phyloP scores from a whole-genome alignment of 2,113 vertebrate genomes.

The Oreotrochilus melanogaster region DNA sequence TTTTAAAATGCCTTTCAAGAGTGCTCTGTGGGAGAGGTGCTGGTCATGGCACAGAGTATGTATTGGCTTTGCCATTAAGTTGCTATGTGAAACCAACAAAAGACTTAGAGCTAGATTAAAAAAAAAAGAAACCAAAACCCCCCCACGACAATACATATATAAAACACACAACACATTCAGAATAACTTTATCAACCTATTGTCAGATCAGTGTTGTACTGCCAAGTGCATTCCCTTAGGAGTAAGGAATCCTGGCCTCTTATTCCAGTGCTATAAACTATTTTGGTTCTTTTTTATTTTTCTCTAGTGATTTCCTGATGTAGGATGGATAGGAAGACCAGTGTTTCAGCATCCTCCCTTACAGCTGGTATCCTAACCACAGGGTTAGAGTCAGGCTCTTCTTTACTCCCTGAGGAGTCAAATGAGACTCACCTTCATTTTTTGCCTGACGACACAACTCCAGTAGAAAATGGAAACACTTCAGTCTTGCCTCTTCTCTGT shows the following conservation, averaged over 20 bases:
- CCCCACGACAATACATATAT: not conserved
- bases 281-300: not conserved
- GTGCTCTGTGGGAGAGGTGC: not conserved
- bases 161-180: not conserved
- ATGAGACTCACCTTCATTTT: not conserved
- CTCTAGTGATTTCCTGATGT: not conserved
- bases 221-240: not conserved
- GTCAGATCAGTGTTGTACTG: not conserved
- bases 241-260: not conserved
- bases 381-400: not conserved
- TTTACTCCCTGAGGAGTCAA: not conserved
- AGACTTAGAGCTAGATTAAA: not conserved
- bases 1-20: slow-evolving; percentile 3
- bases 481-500: not conserved
- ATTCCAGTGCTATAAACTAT: not conserved
- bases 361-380: not conserved
- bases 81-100: not conserved
- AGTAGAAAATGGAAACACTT: not conserved
- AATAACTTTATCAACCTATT: not conserved
- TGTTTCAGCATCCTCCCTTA: not conserved
- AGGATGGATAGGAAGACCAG: not conserved
- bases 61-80: not conserved
- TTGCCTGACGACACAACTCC: not conserved
- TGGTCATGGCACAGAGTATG: not conserved
- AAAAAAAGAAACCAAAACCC: not conserved